Conservation (phyloP, 2,797 vertebrate genomes). For the Chloroceryle inda region DNA sequence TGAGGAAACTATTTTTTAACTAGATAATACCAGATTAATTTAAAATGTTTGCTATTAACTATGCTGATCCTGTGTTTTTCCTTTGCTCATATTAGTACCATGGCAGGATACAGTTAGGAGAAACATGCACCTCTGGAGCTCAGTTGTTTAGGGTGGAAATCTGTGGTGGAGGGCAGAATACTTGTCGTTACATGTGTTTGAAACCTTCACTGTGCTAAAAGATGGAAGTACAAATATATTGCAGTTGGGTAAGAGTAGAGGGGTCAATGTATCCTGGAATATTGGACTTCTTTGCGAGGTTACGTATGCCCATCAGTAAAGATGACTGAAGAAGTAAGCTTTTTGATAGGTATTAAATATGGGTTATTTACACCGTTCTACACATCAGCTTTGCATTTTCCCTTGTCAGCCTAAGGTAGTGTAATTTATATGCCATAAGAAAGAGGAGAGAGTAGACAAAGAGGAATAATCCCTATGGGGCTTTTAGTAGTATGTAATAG, state of each 20-base stretch:
- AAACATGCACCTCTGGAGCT: not conserved
- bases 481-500: not conserved
- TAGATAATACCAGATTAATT: not conserved
- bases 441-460: not conserved
- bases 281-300: not conserved
- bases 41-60: not conserved
- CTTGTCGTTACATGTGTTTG: not conserved
- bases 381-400: not conserved
- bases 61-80: not conserved
- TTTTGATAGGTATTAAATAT: not conserved
- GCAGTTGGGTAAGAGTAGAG: not conserved
- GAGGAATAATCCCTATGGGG: not conserved
- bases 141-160: not conserved
- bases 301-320: not conserved
- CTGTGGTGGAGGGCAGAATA: not conserved
- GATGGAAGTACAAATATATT: not conserved
- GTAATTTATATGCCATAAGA: not conserved
- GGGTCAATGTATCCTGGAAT: not conserved
- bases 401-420: not conserved
- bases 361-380: not conserved
- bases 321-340: not conserved
- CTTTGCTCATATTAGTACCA: not conserved
- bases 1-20: not conserved
- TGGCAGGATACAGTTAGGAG: not conserved
- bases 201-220: not conserved